Percentiles rank a stretch among this genome's conserved stretches.
Conservation (phyloP, 2,888 invertebrate species). For the Deroplatys truncata region DNA sequence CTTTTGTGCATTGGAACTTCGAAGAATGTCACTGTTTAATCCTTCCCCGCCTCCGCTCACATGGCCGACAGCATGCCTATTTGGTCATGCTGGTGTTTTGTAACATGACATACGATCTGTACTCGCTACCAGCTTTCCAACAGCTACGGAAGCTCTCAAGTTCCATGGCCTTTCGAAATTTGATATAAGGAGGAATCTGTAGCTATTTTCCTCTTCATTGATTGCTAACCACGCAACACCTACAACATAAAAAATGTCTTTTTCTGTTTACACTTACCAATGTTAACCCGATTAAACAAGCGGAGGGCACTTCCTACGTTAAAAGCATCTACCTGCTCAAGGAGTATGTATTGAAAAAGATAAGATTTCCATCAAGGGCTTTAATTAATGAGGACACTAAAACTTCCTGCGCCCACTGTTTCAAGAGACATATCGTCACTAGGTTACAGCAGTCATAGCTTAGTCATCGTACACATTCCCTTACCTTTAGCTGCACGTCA, state of each 20-base stretch:
- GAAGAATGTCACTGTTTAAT: too few species aligned
- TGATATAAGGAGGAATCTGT: not conserved
- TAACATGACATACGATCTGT: not conserved
- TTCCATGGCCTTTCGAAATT: not conserved
- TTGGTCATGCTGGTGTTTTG: not conserved
- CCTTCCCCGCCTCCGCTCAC: too few species aligned
- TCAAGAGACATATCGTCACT: too few species aligned
- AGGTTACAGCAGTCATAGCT: too few species aligned
- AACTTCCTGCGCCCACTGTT: too few species aligned
- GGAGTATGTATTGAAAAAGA: not conserved
- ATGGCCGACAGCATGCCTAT: not conserved
- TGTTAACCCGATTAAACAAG: not conserved
- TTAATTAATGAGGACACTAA: too few species aligned
- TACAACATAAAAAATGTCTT: not conserved
- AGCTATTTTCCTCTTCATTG: not conserved
- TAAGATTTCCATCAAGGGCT: not conserved
- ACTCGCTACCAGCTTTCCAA: not conserved
- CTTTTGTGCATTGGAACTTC: too few species aligned
- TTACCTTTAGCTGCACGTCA: too few species aligned
- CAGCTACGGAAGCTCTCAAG: not conserved
- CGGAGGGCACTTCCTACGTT: not conserved
- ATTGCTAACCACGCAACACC: not conserved
- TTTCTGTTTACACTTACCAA: not conserved
- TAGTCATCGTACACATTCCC: too few species aligned
- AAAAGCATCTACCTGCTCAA: not conserved